phyloP scores from a whole-genome alignment of 2,888 invertebrate species.

The Nomada fabriciana region DNA sequence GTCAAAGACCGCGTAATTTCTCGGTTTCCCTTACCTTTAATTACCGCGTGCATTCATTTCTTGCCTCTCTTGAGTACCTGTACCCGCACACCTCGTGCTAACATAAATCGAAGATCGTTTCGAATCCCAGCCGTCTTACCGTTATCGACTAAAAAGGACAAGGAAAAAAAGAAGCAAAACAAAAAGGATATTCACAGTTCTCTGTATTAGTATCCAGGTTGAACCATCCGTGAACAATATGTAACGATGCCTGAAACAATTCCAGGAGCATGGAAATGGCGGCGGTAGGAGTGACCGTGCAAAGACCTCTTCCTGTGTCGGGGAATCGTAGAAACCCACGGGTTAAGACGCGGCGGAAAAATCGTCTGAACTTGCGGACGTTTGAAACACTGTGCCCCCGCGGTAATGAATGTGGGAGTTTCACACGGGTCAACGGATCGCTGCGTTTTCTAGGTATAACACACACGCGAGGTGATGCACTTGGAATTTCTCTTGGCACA shows the following conservation, averaged over 20 bases:
- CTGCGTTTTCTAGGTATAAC: constrained; percentile 72
- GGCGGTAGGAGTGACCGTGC: constrained; percentile 57
- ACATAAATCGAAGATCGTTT: too few species aligned
- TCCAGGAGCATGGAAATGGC: constrained; percentile 14
- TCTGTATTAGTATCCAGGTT: background rate
- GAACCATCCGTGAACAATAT: background rate
- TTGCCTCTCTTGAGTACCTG: background rate
- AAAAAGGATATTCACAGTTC: background rate
- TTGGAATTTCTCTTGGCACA: constrained; percentile 62
- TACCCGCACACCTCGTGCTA: too few species aligned
- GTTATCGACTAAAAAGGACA: too few species aligned
- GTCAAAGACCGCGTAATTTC: constrained; percentile 10
- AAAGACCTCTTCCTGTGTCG: constrained; percentile 55
- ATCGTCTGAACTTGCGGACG: constrained; percentile 73
- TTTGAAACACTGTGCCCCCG: constrained; percentile 68
- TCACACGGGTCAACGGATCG: constrained; percentile 76
- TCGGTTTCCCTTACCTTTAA: constrained; percentile 21
- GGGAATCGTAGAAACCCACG: constrained; percentile 69
- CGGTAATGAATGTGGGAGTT: constrained; percentile 75
- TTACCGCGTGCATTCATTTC: background rate
- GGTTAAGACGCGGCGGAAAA: constrained; percentile 65
- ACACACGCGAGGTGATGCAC: constrained; percentile 58
- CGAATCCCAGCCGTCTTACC: too few species aligned
- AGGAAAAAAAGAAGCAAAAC: background rate
- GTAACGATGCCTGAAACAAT: constrained; percentile 9